Conservation (phyloP, 1,140 invertebrate species). For the Drosophila littoralis region DNA sequence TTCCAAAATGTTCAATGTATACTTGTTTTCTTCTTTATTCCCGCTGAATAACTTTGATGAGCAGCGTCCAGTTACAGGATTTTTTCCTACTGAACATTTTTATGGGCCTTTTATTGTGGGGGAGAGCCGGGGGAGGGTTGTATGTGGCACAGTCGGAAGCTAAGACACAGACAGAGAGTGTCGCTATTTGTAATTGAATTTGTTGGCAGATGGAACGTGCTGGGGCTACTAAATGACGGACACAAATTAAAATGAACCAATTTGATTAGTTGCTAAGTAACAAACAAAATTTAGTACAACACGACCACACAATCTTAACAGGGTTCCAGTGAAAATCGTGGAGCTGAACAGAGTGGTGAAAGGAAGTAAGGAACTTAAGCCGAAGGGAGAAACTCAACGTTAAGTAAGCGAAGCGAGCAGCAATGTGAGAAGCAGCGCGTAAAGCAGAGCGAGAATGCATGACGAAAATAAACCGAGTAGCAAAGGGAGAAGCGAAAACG, state of each 20-base stretch:
- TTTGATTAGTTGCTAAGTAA: constrained; percentile 28
- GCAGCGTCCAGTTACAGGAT: not conserved
- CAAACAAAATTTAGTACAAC: constrained; percentile 3
- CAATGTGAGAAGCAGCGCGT: too few relatives aligned
- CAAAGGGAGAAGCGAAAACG: too few relatives aligned
- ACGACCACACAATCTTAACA: not conserved
- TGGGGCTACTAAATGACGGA: constrained; percentile 25
- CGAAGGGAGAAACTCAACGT: too few relatives aligned
- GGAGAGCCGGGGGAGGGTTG: not conserved
- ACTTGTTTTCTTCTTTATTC: not conserved
- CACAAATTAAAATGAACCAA: constrained; percentile 45
- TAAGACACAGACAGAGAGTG: not conserved
- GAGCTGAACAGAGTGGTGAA: too few relatives aligned
- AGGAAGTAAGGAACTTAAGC: too few relatives aligned
- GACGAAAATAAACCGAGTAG: too few relatives aligned
- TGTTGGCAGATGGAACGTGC: constrained; percentile 28
- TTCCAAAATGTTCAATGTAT: constrained; percentile 5
- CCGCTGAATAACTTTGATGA: not conserved
- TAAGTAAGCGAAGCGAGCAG: too few relatives aligned
- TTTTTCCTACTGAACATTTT: not conserved
- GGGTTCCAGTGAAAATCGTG: not conserved
- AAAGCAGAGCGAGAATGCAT: too few relatives aligned
- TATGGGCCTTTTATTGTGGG: not conserved
- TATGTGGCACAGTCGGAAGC: not conserved
- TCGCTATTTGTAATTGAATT: constrained; percentile 48